Evolutionary conservation across 2,797 vertebrate genomes (phyloP).

Genomic region (Eutrigla gurnardus): DNA sequence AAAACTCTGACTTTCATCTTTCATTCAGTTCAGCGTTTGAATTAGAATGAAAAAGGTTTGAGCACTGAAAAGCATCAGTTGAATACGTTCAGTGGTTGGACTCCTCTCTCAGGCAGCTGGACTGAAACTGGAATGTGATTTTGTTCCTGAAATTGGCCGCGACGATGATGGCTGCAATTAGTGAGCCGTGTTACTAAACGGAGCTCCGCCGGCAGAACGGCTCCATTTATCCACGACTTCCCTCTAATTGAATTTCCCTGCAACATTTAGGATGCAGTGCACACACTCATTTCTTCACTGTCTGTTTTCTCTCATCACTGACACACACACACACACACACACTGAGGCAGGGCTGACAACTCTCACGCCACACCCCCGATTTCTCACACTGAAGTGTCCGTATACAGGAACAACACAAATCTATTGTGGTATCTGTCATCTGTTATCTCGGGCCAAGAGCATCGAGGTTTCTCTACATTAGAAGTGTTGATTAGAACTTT

Average conservation of each 20-base stretch:
- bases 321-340: not conserved
- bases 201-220: not conserved
- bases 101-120: not conserved
- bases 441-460: too few relatives aligned
- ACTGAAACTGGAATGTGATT: slow-evolving; percentile 1
- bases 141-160: not conserved
- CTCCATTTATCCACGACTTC: not conserved
- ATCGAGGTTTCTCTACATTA: too few relatives aligned
- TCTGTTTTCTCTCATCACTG: slow-evolving; percentile 3
- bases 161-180: too few relatives aligned
- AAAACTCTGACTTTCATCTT: not conserved
- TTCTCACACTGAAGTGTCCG: too few relatives aligned
- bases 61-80: not conserved
- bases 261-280: slow-evolving; percentile 22
- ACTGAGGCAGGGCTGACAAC: too few relatives aligned
- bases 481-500: too few relatives aligned
- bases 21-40: not conserved
- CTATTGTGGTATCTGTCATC: too few relatives aligned
- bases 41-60: not conserved
- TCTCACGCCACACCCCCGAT: too few relatives aligned
- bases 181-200: not conserved
- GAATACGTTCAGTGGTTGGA: not conserved
- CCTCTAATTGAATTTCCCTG: slow-evolving; percentile 27
- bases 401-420: too few relatives aligned
- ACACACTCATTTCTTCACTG: not conserved